Conservation (phyloP, 2,113 vertebrate species). For the Colinus virginianus region DNA sequence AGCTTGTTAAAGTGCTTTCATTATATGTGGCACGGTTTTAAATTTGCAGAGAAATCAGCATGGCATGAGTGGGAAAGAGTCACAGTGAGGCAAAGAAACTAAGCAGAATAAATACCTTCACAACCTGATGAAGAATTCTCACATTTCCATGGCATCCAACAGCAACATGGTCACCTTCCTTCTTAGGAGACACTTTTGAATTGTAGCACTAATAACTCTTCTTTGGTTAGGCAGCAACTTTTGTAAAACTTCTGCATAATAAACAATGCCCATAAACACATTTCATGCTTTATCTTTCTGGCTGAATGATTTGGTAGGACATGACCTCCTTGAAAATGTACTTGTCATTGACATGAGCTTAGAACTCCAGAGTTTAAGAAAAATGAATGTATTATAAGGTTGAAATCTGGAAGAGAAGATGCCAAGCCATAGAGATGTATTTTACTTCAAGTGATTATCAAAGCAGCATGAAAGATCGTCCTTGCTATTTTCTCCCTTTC, state of each 20-base stretch:
- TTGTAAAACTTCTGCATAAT: background rate
- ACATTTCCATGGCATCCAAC: slow-evolving; percentile 17
- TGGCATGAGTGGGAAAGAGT: background rate
- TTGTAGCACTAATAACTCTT: background rate
- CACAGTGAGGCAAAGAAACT: background rate
- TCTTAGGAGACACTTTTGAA: background rate
- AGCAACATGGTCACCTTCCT: background rate
- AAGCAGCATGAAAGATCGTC: background rate
- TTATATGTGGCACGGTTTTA: background rate
- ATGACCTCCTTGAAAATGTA: slow-evolving; percentile 11
- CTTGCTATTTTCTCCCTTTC: background rate
- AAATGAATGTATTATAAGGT: background rate
- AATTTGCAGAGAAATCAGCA: background rate
- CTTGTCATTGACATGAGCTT: background rate
- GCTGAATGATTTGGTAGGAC: background rate
- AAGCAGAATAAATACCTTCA: background rate
- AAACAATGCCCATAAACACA: background rate
- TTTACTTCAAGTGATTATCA: background rate
- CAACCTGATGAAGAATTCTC: background rate
- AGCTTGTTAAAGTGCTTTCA: background rate
- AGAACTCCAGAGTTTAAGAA: background rate
- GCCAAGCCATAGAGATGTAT: background rate
- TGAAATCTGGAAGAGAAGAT: background rate
- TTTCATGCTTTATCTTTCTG: background rate
- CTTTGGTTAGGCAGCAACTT: background rate